A percentile compares a stretch with the other conserved stretches of the same genome.
phyloP scores from a whole-genome alignment of 2,113 vertebrate species.

The Oreocharis arfaki region DNA sequence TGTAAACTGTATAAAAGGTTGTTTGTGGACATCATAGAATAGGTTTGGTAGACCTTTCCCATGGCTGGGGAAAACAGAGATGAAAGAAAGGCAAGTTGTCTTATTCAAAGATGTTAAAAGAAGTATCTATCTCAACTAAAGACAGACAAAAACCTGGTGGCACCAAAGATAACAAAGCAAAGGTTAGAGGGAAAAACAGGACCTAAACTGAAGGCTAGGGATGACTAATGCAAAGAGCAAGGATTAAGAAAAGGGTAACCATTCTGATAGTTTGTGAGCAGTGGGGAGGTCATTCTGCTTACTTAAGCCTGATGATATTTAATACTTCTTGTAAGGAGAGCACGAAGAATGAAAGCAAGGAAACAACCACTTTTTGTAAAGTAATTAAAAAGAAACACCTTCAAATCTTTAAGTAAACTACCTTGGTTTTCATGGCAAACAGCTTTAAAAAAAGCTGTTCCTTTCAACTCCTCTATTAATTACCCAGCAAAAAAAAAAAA shows the following conservation, averaged over 20 bases:
- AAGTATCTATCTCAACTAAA: not conserved
- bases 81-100: not conserved
- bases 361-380: not conserved
- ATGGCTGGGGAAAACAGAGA: not conserved
- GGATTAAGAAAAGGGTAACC: not conserved
- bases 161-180: not conserved
- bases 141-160: not conserved
- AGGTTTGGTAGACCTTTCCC: not conserved
- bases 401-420: not conserved
- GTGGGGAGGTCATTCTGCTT: rapidly evolving
- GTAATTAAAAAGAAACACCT: not conserved
- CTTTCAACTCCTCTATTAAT: not conserved
- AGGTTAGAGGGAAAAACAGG: not conserved
- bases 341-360: not conserved
- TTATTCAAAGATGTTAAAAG: not conserved
- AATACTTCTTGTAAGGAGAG: not conserved
- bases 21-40: not conserved
- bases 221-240: not conserved
- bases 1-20: not conserved
- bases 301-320: not conserved
- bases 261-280: not conserved
- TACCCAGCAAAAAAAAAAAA: not conserved
- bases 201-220: not conserved
- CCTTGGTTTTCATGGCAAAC: not conserved
- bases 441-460: not conserved